A percentile compares a stretch with the other conserved stretches of the same genome.
Evolutionary conservation across 2,797 vertebrate species (phyloP).

Genomic region (Scomberomorus guttatus): DNA sequence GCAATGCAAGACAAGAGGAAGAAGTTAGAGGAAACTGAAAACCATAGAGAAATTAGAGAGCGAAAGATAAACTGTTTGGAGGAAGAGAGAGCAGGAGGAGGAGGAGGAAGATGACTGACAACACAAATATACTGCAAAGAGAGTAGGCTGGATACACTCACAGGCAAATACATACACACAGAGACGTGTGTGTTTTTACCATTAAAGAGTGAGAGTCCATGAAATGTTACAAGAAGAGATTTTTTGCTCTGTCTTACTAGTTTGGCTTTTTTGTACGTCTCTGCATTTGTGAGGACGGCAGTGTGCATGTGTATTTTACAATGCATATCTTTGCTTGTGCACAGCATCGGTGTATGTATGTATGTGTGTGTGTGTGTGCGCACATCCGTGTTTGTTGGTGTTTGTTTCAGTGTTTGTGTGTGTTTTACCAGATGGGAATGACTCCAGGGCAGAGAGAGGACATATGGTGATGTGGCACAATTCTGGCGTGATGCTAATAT

Average conservation of each 20-base stretch:
- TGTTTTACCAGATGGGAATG: conserved; percentile 71
- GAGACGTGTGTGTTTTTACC: background rate
- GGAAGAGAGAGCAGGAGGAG: conserved; percentile 24
- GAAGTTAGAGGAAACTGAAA: conserved; percentile 55
- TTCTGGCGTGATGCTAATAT: conserved; percentile 69
- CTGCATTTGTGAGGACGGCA: background rate
- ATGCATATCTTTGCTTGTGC: background rate
- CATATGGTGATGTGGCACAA: conserved; percentile 79
- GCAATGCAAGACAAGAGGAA: conserved; percentile 35
- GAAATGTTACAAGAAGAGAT: background rate
- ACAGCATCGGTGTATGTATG: conserved; percentile 1
- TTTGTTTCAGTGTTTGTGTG: conserved; percentile 45
- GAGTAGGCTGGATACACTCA: conserved; percentile 7
- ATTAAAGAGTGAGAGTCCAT: background rate
- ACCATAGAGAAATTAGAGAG: conserved; percentile 54
- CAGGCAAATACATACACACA: background rate
- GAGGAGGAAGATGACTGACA: conserved; percentile 28
- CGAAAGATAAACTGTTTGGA: conserved; percentile 42
- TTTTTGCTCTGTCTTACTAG: background rate
- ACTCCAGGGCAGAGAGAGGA: conserved; percentile 62
- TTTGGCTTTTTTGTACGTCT: background rate
- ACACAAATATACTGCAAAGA: conserved; percentile 17
- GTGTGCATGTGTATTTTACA: background rate
- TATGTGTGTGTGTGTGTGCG: too few species aligned
- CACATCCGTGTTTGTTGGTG: conserved; percentile 37